Evolutionary conservation across 1,140 invertebrate genomes (phyloP).

Genomic region (Tachypleus tridentatus): DNA sequence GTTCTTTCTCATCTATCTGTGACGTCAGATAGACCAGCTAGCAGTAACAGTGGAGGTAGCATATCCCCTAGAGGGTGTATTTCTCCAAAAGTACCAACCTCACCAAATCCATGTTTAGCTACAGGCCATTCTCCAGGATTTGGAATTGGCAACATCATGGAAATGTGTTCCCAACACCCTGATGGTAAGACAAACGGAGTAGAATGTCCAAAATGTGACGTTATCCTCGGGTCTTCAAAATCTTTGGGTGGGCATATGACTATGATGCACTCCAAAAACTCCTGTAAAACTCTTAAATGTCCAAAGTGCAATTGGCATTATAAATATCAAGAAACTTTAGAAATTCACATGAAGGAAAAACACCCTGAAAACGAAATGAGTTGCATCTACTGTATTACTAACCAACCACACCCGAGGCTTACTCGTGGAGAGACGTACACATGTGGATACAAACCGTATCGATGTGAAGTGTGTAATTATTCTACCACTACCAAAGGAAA

Average conservation of each 20-base stretch:
- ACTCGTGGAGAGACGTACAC: constrained; percentile 97
- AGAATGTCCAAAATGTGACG: constrained; percentile 87
- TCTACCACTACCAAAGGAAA: constrained; percentile 99
- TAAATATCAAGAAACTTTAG: constrained; percentile 98
- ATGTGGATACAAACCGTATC: constrained; percentile 96
- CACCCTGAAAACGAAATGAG: constrained; percentile 95
- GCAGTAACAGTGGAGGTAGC: constrained; percentile 15
- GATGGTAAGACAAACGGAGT: constrained; percentile 82
- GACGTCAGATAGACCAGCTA: constrained; percentile 15
- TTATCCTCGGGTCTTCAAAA: constrained; percentile 55
- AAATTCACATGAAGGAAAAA: constrained; percentile 99
- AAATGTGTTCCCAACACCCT: constrained; percentile 78
- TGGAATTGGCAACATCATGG: constrained; percentile 10
- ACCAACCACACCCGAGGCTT: constrained; percentile 91
- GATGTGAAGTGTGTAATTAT: constrained; percentile 98
- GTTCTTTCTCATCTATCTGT: neutral
- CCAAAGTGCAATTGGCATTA: constrained; percentile 99
- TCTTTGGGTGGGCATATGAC: constrained; percentile 40
- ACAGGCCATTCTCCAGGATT: constrained; percentile 18
- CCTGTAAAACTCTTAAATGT: constrained; percentile 98
- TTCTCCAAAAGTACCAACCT: constrained; percentile 14
- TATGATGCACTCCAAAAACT: constrained; percentile 88
- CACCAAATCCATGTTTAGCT: constrained; percentile 13
- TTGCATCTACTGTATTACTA: constrained; percentile 95
- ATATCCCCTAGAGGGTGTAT: constrained; percentile 17